Evolutionary conservation across 2,888 invertebrate genomes (phyloP).

Genomic region (Chesias legatella): DNA sequence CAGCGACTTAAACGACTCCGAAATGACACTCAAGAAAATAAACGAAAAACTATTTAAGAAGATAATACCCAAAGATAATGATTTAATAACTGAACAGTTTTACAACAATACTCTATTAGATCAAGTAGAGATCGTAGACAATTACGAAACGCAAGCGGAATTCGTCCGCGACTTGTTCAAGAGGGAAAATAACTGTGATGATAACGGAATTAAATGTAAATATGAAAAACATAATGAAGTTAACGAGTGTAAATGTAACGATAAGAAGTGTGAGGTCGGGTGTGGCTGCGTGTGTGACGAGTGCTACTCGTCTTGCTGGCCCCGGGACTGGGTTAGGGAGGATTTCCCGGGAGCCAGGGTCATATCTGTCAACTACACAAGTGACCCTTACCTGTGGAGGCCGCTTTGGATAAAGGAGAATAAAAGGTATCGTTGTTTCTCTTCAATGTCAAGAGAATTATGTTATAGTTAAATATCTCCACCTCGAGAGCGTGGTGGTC

Average conservation of each 20-base stretch:
- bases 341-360: slow-evolving; percentile 89
- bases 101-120: slow-evolving; percentile 55
- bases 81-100: slow-evolving; percentile 60
- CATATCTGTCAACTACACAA: slow-evolving; percentile 90
- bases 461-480: no score
- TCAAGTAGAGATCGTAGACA: slow-evolving; percentile 46
- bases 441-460: no score
- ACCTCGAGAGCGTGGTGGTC: no score
- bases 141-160: slow-evolving; percentile 60
- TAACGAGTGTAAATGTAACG: slow-evolving; percentile 36
- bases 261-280: slow-evolving; percentile 48
- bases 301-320: slow-evolving; percentile 88
- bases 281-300: slow-evolving; percentile 68
- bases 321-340: slow-evolving; percentile 90
- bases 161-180: slow-evolving; percentile 65
- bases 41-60: slow-evolving; percentile 45
- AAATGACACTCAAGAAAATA: slow-evolving; percentile 36
- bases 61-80: slow-evolving; percentile 51
- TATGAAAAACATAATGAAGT: slow-evolving; percentile 11
- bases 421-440: slow-evolving; percentile 78
- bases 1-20: slow-evolving; percentile 26
- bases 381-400: slow-evolving; percentile 88
- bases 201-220: slow-evolving; percentile 14
- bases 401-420: slow-evolving; percentile 86
- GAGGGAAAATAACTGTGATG: slow-evolving; percentile 25